Base-by-base conservation (phyloP, 2,888 invertebrate genomes). In the Rhorus exstirpatorius region DNA sequence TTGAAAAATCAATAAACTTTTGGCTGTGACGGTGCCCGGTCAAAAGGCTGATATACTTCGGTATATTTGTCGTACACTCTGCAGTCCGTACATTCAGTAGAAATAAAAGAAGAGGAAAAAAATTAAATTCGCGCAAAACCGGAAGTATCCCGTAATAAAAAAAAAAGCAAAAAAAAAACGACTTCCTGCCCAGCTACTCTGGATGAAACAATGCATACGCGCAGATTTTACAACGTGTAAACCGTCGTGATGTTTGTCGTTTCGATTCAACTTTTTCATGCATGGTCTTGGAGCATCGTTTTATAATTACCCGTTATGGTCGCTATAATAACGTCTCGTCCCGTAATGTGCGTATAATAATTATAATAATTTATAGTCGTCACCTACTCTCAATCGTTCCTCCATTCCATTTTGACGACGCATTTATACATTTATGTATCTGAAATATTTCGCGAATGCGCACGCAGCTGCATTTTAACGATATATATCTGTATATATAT, bases 111-210 rank as follows among this genome's bases (percentile, higher is more conserved):
- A 44, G 74, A 81, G 84, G 82, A 85, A 85, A 85, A 82, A 83
- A 79, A 80, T 63, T 24, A 74, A 75, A 68, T 75, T 71, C 67
- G 72, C 76, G 81, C 70, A 74, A 80, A 85, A 79, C 89, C 90
- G 92, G 92, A 92, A 91, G 90, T 89, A 88, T 87, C 87, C 87
- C 87, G 88, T 89, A 90, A 91, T 91, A 90, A 90, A 91, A 67
- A 61, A 89, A 88, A 91, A 87, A 14, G 49, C 17, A 51, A 24
- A 12, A 38, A 21, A 44, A 89, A 87, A 91, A 86, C 83, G 86
- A 89, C 92, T 90, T 92, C 91, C 92, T 70, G 82, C 58, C 31
- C 46, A n/a, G 31, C 46, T 44, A 26, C 90, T 85, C 84, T 46
- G 58, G 76, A 87, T 90, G 91, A 92, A 91, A 92, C 91, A 91